Percentiles rank a stretch among this genome's conserved stretches.
phyloP scores from a whole-genome alignment of 2,797 vertebrate species.

The Arctocebus calabarensis region DNA sequence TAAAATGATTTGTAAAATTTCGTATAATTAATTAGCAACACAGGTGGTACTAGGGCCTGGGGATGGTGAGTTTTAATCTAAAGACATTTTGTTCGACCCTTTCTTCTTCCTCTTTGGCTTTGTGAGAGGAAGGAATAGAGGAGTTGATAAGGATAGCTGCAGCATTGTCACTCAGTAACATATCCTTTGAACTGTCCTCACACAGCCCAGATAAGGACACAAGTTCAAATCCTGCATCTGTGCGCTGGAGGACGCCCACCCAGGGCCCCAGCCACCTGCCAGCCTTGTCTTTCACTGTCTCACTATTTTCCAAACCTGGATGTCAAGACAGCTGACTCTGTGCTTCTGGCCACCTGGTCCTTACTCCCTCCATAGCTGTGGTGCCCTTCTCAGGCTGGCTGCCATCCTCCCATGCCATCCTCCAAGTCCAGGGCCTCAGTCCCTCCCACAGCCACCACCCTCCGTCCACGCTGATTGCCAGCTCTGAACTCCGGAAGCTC shows the following conservation, averaged over 20 bases:
- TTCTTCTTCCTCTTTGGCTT: background rate
- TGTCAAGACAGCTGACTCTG: background rate
- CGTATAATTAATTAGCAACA: background rate
- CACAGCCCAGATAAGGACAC: background rate
- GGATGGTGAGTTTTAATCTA: background rate
- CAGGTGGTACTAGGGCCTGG: background rate
- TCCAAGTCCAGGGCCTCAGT: background rate
- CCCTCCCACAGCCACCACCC: background rate
- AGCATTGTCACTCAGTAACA: background rate
- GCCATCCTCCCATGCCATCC: background rate
- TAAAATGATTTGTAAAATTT: background rate
- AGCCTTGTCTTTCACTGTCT: background rate
- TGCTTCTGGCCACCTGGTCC: fast-evolving
- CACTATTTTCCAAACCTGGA: background rate
- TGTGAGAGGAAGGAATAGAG: background rate
- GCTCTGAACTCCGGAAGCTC: too few species aligned
- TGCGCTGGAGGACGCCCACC: background rate
- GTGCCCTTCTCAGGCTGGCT: background rate
- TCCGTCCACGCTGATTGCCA: fast-evolving
- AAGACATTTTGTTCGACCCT: background rate
- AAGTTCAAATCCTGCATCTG: background rate
- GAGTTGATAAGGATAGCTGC: background rate
- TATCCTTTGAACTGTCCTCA: background rate
- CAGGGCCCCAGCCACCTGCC: too few species aligned
- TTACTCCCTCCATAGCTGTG: background rate